Evolutionary conservation across 2,113 vertebrate species (phyloP).

Genomic region (Myiagra hebetior): DNA sequence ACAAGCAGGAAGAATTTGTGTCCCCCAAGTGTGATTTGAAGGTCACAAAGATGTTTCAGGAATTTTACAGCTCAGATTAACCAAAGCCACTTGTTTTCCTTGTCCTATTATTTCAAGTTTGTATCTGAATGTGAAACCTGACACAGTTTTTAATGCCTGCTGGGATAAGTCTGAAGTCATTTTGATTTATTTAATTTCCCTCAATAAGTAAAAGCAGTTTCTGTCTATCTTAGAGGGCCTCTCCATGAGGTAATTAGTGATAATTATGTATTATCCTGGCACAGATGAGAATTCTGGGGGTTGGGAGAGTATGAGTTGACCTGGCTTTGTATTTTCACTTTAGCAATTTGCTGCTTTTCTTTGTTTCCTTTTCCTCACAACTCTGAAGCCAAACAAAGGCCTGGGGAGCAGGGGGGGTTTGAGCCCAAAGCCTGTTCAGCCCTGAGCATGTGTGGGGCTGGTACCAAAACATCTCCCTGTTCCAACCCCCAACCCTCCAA

Average conservation of each 20-base stretch:
- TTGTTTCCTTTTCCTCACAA: not conserved
- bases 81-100: not conserved
- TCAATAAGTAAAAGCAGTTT: not conserved
- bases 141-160: not conserved
- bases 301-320: not conserved
- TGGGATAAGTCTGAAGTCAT: not conserved
- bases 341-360: not conserved
- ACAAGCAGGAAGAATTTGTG: not conserved
- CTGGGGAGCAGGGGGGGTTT: not conserved
- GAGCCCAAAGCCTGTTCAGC: not conserved
- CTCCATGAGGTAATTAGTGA: not conserved
- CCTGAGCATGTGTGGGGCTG: not conserved
- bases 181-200: not conserved
- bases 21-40: not conserved
- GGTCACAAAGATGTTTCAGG: not conserved
- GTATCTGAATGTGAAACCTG: not conserved
- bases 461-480: fast-evolving
- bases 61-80: not conserved
- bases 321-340: not conserved
- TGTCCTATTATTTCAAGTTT: not conserved
- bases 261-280: not conserved
- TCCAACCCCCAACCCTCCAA: not conserved
- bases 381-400: not conserved
- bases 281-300: not conserved
- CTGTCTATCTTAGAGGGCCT: not conserved